Evolutionary conservation across 2,888 invertebrate genomes (phyloP).

Genomic region (Eilema griseolum): DNA sequence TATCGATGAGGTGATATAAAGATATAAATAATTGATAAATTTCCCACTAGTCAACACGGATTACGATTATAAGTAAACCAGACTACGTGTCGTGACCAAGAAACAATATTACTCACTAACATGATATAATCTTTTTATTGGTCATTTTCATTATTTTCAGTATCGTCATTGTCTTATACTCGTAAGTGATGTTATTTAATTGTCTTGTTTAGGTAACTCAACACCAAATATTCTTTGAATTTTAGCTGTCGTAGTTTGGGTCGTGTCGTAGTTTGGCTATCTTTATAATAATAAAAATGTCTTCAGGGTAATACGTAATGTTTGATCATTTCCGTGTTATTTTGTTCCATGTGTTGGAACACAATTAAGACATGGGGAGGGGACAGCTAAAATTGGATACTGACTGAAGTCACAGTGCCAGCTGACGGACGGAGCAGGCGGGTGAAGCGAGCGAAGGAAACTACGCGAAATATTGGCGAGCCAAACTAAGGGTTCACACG

Average conservation of each 20-base stretch:
- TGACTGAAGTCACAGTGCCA: too few species aligned
- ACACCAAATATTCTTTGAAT: background rate
- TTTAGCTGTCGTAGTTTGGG: too few species aligned
- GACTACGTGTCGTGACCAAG: conserved; percentile 17
- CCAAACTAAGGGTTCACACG: too few species aligned
- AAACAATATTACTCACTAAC: conserved; percentile 27
- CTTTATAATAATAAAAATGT: background rate
- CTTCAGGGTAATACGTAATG: background rate
- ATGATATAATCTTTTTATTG: conserved; percentile 28
- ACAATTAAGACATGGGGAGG: too few species aligned
- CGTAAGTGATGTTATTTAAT: background rate
- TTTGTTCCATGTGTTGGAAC: background rate
- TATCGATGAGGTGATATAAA: background rate
- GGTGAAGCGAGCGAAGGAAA: too few species aligned
- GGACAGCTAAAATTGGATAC: too few species aligned
- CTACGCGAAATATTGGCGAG: too few species aligned
- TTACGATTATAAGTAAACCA: conserved; percentile 4
- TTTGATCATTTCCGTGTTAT: background rate
- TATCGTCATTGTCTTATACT: conserved; percentile 10
- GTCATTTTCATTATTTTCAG: conserved; percentile 16
- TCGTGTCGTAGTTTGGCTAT: too few species aligned
- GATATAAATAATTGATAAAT: background rate
- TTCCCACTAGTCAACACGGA: background rate
- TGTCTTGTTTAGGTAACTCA: background rate
- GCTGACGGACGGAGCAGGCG: too few species aligned